Conservation (phyloP, 2,113 vertebrate genomes). For the Pseudorectes ferrugineus region DNA sequence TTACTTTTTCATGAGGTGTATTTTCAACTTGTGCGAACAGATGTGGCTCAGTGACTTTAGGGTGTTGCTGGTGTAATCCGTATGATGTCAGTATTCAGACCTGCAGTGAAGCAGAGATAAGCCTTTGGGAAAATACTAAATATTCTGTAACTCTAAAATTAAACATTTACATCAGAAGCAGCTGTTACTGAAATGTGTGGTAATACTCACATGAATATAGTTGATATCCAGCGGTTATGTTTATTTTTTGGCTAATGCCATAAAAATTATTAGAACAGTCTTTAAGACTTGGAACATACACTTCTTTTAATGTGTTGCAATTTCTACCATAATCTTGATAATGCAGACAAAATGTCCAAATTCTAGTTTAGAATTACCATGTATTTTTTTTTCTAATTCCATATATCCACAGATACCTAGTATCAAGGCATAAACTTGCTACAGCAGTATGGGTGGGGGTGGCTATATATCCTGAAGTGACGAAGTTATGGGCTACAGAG, state of each 20-base stretch:
- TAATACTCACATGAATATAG: background rate
- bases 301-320: background rate
- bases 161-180: background rate
- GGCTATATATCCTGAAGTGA: background rate
- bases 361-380: background rate
- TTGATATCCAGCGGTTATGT: background rate
- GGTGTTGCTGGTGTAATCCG: background rate
- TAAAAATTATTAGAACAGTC: background rate
- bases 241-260: background rate
- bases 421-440: background rate
- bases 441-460: background rate
- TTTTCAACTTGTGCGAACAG: background rate
- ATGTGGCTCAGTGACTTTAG: background rate
- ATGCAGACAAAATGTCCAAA: background rate
- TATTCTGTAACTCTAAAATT: background rate
- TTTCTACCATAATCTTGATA: background rate
- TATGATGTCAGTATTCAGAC: background rate
- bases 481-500: background rate
- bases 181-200: background rate
- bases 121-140: background rate
- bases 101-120: background rate
- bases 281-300: background rate
- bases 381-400: background rate
- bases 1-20: background rate
- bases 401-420: background rate